phyloP scores from a whole-genome alignment of 2,888 invertebrate species.

The Agrilus biguttatus region DNA sequence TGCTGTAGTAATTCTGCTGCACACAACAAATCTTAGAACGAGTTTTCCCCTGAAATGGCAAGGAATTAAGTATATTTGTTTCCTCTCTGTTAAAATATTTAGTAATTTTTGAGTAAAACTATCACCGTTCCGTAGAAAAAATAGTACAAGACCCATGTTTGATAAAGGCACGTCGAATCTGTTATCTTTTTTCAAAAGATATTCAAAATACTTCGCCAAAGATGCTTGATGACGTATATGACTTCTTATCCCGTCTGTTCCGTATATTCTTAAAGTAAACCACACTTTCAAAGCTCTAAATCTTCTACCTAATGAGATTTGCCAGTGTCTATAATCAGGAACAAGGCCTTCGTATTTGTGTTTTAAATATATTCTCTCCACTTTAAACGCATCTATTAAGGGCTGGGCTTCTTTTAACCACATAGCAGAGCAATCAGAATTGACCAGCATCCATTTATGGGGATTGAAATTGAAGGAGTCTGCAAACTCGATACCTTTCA shows the following conservation, averaged over 20 bases:
- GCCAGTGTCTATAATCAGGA: conserved; percentile 62
- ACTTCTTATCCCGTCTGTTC: conserved; percentile 60
- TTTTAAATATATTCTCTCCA: conserved; percentile 76
- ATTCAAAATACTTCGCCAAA: conserved; percentile 65
- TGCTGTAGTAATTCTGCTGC: conserved; percentile 52
- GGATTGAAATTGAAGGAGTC: conserved; percentile 88
- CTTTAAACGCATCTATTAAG: conserved; percentile 71
- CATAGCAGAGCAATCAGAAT: conserved; percentile 88
- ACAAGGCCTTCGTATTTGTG: conserved; percentile 54
- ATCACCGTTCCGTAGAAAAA: conserved; percentile 64
- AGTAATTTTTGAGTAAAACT: conserved; percentile 52
- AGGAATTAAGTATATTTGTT: conserved; percentile 67
- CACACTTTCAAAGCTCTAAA: conserved; percentile 86
- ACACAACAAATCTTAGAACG: conserved; percentile 67
- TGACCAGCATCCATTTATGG: conserved; percentile 88
- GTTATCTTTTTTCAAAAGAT: conserved; percentile 49
- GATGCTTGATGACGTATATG: conserved; percentile 59
- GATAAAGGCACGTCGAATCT: conserved; percentile 56
- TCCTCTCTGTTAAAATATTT: conserved; percentile 55
- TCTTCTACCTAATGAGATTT: conserved; percentile 69
- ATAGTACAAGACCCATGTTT: conserved; percentile 59
- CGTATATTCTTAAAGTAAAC: conserved; percentile 74
- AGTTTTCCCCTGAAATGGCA: conserved; percentile 49
- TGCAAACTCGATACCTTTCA: conserved; percentile 61
- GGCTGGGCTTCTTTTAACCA: conserved; percentile 71